Evolutionary conservation across 2,113 vertebrate species (phyloP).

Genomic region (Ophiodon elongatus): DNA sequence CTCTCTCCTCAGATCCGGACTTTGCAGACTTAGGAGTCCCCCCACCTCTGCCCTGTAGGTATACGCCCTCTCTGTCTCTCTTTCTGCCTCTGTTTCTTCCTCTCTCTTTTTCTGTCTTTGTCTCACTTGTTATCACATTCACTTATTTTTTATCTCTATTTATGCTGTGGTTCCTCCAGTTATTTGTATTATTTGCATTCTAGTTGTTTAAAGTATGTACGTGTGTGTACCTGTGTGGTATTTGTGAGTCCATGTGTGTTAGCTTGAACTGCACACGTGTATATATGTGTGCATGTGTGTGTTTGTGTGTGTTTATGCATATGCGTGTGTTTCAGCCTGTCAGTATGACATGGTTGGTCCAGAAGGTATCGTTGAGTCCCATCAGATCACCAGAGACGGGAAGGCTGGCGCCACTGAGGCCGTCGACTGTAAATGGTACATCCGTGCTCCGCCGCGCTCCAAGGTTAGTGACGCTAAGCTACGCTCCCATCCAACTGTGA

Average conservation of each 20-base stretch:
- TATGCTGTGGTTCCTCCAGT: slow-evolving; percentile 6
- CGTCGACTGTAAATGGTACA: slow-evolving; percentile 99
- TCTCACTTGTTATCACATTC: slow-evolving; percentile 14
- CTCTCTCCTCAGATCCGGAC: slow-evolving; percentile 94
- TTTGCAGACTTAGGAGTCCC: slow-evolving; percentile 97
- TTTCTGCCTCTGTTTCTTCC: slow-evolving; percentile 23
- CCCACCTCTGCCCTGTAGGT: slow-evolving; percentile 98
- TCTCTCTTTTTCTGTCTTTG: slow-evolving; percentile 54
- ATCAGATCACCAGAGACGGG: slow-evolving; percentile 96
- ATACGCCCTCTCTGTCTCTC: slow-evolving; percentile 71
- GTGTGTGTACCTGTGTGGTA: background rate
- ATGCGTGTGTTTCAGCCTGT: slow-evolving; percentile 87
- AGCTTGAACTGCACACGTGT: background rate
- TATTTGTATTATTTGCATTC: background rate
- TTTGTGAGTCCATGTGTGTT: slow-evolving; percentile 28
- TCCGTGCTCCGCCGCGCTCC: slow-evolving; percentile 94
- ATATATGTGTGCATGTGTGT: slow-evolving; percentile 6
- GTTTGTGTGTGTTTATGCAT: slow-evolving; percentile 36
- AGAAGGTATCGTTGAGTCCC: slow-evolving; percentile 97
- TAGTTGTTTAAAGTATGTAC: slow-evolving; percentile 17
- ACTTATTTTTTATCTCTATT: background rate
- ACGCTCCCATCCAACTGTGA: slow-evolving; percentile 14
- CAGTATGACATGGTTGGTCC: slow-evolving; percentile 98
- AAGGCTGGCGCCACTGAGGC: slow-evolving; percentile 94
- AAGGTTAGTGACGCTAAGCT: slow-evolving; percentile 90